Conservation (phyloP, 2,113 vertebrate genomes). For the Crotophaga sulcirostris region DNA sequence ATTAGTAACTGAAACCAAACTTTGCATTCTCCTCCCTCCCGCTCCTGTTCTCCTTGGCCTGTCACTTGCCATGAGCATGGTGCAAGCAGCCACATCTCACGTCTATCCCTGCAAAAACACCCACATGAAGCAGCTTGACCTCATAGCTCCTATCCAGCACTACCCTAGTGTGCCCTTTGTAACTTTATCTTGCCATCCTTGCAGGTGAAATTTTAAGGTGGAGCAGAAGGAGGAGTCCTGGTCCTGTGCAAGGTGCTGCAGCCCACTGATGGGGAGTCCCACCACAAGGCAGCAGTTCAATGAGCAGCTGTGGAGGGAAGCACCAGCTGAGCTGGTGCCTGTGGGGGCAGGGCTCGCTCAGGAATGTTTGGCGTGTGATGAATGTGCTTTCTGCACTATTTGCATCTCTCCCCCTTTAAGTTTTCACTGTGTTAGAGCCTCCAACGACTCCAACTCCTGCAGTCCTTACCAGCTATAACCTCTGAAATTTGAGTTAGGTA, state of each 20-base stretch:
- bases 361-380: not conserved
- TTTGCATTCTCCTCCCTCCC: not conserved
- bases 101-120: not conserved
- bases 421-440: not conserved
- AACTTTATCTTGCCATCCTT: not conserved
- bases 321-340: rapidly evolving
- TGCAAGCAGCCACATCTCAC: not conserved
- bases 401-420: not conserved
- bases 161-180: not conserved
- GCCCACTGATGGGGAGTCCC: not conserved
- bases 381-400: not conserved
- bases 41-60: not conserved
- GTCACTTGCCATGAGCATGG: not conserved
- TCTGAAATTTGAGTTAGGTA: not conserved
- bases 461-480: not conserved
- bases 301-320: not conserved
- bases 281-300: not conserved
- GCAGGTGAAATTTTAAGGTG: not conserved
- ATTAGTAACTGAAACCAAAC: not conserved
- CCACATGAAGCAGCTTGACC: not conserved
- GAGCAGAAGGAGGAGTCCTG: not conserved
- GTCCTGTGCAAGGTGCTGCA: not conserved
- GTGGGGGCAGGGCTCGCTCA: not conserved
- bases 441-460: not conserved
- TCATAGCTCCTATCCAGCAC: not conserved